phyloP scores from a whole-genome alignment of 2,113 vertebrate genomes.

The Camelus bactrianus region DNA sequence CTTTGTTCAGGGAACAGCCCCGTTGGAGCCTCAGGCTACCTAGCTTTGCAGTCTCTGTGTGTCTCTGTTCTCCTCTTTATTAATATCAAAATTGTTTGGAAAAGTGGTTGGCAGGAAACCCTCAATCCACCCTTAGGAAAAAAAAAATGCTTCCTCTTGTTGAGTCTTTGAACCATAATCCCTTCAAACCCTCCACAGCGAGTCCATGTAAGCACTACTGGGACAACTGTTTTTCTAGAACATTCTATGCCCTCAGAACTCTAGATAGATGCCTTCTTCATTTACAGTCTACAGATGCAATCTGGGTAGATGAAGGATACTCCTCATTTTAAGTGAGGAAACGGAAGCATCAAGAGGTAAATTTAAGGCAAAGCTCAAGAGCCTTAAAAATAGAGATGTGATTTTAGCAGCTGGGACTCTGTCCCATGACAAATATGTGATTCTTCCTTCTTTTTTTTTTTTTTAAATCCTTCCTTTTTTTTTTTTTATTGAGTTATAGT shows the following conservation, averaged over 20 bases:
- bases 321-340: conserved; percentile 15
- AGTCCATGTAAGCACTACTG: not conserved
- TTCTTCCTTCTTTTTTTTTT: not conserved
- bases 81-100: conserved; percentile 73
- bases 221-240: conserved; percentile 63
- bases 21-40: conserved; percentile 74
- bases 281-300: not conserved
- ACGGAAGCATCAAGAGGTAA: not conserved
- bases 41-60: conserved; percentile 50
- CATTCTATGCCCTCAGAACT: conserved; percentile 27
- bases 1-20: conserved; percentile 58
- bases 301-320: not conserved
- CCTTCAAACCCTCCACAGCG: conserved; percentile 46
- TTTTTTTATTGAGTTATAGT: too few species aligned
- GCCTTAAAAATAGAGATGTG: not conserved
- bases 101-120: conserved; percentile 73
- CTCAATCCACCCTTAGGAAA: conserved; percentile 62
- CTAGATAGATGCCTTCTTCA: conserved; percentile 38
- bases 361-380: conserved; percentile 30
- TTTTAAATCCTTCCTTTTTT: too few species aligned
- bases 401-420: not conserved
- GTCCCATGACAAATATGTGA: not conserved
- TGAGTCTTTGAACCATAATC: conserved; percentile 77
- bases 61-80: conserved; percentile 64
- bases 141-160: conserved; percentile 70